A percentile compares a stretch with the other conserved stretches of the same genome.
These are phyloP conservation scores for Connochaetes taurinus DNA, from an alignment of 2,113 vertebrate genomes.

Conservation along the genomic window DNA sequence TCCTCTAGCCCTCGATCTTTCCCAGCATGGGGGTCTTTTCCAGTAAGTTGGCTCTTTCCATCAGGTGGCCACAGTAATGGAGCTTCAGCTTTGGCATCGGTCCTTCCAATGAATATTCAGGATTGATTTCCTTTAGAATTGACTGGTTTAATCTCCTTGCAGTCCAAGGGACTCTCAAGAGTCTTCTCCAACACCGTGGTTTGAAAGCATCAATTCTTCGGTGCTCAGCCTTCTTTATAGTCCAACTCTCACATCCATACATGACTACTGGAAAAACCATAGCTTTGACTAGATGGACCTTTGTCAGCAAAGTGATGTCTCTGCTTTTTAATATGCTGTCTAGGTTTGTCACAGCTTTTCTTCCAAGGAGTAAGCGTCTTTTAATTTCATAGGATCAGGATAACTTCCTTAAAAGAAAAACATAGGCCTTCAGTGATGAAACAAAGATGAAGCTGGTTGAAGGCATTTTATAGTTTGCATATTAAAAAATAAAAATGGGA, in stretches of 20 bases:
- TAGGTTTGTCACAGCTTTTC: background rate
- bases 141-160: background rate
- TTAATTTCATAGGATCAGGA: background rate
- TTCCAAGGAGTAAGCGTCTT: background rate
- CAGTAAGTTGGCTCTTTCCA: background rate
- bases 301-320: background rate
- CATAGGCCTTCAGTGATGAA: background rate
- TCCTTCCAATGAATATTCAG: background rate
- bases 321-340: background rate
- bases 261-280: background rate
- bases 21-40: background rate
- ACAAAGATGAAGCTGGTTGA: conserved; percentile 52
- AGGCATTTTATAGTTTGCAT: conserved; percentile 52
- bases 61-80: background rate
- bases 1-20: background rate
- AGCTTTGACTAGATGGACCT: background rate
- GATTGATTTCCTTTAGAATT: background rate
- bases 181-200: background rate
- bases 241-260: background rate
- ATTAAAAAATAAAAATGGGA: conserved; percentile 66
- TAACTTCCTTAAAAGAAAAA: background rate
- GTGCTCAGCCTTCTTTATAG: background rate
- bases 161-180: background rate
- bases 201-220: background rate
- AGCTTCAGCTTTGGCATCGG: background rate